Conservation (phyloP, 2,113 vertebrate genomes). For the Macrotis lagotis region DNA sequence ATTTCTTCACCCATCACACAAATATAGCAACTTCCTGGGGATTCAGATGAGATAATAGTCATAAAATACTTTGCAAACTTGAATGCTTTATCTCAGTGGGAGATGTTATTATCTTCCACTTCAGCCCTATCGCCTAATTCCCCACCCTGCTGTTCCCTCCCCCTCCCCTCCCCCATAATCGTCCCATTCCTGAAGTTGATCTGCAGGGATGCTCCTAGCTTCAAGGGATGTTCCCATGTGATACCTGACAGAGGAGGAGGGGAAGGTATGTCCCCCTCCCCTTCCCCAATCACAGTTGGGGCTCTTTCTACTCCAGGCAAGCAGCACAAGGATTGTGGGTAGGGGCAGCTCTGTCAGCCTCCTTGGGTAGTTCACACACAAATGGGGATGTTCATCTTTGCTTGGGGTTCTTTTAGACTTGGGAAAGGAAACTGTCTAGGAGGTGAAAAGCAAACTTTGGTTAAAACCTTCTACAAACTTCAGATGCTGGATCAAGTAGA, state of each 20-base stretch:
- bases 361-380: not conserved
- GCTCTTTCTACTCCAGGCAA: constrained; percentile 57
- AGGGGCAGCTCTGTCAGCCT: constrained; percentile 57
- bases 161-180: not conserved
- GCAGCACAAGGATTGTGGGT: constrained; percentile 41
- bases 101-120: not conserved
- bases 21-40: not conserved
- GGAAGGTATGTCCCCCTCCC: not conserved
- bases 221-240: constrained; percentile 33
- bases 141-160: not conserved
- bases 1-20: not conserved
- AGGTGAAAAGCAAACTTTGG: constrained; percentile 55
- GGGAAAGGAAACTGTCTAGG: constrained; percentile 51
- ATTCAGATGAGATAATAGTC: not conserved
- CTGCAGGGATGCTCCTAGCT: not conserved
- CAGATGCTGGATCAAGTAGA: constrained; percentile 62
- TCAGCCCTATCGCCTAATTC: not conserved
- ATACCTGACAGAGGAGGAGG: constrained; percentile 23
- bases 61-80: not conserved
- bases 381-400: constrained; percentile 48
- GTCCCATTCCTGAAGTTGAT: not conserved
- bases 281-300: constrained; percentile 60
- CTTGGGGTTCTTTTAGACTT: constrained; percentile 49
- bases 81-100: not conserved
- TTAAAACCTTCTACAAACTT: constrained; percentile 33